These are phyloP conservation scores for Neoscelio sp. DNA, from an alignment of 2,888 invertebrate genomes.

Conservation along the genomic window DNA sequence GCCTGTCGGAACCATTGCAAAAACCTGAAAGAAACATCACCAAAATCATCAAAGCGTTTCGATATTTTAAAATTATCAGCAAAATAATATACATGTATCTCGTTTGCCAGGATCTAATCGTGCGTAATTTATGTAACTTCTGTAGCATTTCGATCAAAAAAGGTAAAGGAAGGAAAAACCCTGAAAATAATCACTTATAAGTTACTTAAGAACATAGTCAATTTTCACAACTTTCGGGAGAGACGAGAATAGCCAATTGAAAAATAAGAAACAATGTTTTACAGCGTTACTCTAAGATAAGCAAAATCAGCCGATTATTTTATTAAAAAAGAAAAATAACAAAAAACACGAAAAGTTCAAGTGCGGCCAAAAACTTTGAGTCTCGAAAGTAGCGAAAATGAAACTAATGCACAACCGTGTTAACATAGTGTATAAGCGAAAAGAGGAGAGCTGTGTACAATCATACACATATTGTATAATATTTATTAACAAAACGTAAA, in stretches of 20 bases:
- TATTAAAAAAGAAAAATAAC: constrained; percentile 24
- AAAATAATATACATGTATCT: constrained; percentile 19
- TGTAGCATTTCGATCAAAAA: constrained; percentile 60
- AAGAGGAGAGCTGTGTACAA: constrained; percentile 63
- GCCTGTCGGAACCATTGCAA: constrained; percentile 32
- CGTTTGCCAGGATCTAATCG: constrained; percentile 28
- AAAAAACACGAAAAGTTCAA: constrained; percentile 6
- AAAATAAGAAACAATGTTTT: constrained; percentile 5
- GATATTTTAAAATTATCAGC: constrained; percentile 1
- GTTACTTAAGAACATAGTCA: constrained; percentile 49
- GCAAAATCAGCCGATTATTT: constrained; percentile 34
- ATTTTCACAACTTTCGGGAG: constrained; percentile 63
- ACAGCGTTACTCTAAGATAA: constrained; percentile 14
- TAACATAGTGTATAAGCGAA: constrained; percentile 38
- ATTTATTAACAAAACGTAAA: constrained; percentile 26
- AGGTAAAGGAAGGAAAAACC: constrained; percentile 14
- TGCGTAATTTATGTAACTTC: constrained; percentile 46
- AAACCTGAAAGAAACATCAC: background rate
- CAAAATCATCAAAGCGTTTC: constrained; percentile 12
- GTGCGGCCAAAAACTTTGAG: constrained; percentile 56
- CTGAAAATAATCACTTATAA: constrained; percentile 23
- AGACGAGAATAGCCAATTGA: constrained; percentile 35
- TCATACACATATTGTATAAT: constrained; percentile 65
- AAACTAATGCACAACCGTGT: constrained; percentile 60
- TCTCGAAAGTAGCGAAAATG: constrained; percentile 67